These are phyloP conservation scores for Cavia porcellus DNA, from an alignment of 2,113 vertebrate genomes.

Conservation along the genomic window DNA sequence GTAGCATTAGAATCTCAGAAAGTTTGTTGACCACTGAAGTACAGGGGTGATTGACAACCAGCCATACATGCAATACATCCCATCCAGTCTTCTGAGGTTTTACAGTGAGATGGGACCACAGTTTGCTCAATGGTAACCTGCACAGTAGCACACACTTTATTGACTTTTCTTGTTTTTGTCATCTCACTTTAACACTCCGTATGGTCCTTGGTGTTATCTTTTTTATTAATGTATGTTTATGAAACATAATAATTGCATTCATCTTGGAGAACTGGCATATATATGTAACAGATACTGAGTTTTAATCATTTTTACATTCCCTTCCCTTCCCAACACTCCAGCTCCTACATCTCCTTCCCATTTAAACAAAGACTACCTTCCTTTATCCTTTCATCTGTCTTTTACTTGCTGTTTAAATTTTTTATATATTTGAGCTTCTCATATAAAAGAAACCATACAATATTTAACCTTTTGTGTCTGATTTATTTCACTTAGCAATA, in stretches of 20 bases:
- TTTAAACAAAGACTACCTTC: neutral
- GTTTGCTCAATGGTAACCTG: neutral
- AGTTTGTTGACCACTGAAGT: too few relatives aligned
- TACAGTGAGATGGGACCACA: neutral
- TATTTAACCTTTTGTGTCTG: neutral
- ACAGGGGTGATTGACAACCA: neutral
- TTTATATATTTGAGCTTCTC: neutral
- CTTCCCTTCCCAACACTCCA: neutral
- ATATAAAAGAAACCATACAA: neutral
- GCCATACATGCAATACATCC: neutral
- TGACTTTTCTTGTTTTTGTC: neutral
- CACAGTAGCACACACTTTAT: neutral
- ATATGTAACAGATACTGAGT: neutral
- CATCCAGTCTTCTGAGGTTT: neutral
- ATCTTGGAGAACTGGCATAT: neutral
- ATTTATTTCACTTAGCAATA: neutral
- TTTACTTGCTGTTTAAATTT: neutral
- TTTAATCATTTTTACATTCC: neutral
- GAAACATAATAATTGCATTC: neutral
- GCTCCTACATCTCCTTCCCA: neutral
- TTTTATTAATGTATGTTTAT: neutral
- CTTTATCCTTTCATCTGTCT: neutral
- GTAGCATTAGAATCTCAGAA: neutral
- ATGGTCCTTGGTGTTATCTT: neutral
- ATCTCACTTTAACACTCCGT: neutral